A percentile compares a stretch with the other conserved stretches of the same genome.
Evolutionary conservation across 1,140 invertebrate species (phyloP).

Genomic region (Onthophagus taurus): DNA sequence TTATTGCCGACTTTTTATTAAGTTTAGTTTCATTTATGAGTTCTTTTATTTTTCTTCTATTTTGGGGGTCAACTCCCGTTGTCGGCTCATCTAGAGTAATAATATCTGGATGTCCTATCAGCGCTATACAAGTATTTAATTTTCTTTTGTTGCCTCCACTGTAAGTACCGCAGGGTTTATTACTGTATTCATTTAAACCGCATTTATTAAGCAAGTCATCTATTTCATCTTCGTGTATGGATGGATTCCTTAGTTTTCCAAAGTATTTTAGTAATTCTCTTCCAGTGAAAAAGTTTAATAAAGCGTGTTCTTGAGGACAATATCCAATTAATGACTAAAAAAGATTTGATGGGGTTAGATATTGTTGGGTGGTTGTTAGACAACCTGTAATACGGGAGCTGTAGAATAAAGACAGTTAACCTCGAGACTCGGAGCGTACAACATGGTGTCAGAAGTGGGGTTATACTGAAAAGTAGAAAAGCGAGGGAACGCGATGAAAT

Average conservation of each 20-base stretch:
- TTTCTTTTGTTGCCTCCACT: conserved; percentile 81
- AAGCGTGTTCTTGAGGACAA: conserved; percentile 62
- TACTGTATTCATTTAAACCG: conserved; percentile 38
- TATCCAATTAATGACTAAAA: conserved; percentile 44
- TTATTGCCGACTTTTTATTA: conserved; percentile 41
- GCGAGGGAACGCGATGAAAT: no score
- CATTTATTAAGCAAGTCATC: conserved; percentile 46
- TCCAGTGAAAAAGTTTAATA: conserved; percentile 59
- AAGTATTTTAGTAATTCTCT: conserved; percentile 59
- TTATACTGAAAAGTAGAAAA: no score
- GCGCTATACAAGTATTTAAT: conserved; percentile 66
- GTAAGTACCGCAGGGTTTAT: conserved; percentile 43
- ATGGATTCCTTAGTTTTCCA: conserved; percentile 53
- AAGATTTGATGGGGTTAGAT: no score
- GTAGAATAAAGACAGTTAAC: no score
- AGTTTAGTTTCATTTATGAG: conserved; percentile 43
- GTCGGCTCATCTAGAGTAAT: conserved; percentile 67
- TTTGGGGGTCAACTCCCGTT: conserved; percentile 58
- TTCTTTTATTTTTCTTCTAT: conserved; percentile 54
- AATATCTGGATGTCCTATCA: conserved; percentile 66
- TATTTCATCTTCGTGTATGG: conserved; percentile 38
- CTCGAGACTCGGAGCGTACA: no score
- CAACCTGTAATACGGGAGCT: no score
- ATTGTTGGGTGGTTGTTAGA: no score
- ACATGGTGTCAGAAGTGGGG: no score